phyloP scores from a whole-genome alignment of 2,888 invertebrate genomes.

The Papilio gigon region DNA sequence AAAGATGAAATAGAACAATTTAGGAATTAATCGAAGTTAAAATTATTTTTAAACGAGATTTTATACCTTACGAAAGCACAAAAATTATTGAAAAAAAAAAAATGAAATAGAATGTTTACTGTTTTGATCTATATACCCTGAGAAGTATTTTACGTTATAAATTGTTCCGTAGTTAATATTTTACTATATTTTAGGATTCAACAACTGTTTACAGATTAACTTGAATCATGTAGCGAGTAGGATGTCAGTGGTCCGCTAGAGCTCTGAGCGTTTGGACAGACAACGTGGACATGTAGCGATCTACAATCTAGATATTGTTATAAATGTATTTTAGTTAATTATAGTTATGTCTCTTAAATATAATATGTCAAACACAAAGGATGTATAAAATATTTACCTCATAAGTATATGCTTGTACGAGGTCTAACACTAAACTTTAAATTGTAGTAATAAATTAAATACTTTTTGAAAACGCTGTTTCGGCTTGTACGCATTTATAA shows the following conservation, averaged over 20 bases:
- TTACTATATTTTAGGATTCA: constrained; percentile 38
- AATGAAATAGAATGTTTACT: constrained; percentile 31
- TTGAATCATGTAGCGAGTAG: constrained; percentile 36
- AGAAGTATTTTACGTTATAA: constrained; percentile 39
- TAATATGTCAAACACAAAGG: constrained; percentile 30
- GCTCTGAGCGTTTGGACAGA: constrained; percentile 35
- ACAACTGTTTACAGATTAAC: constrained; percentile 36
- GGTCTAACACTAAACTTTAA: constrained; percentile 42
- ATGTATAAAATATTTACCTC: constrained; percentile 44
- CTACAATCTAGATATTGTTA: constrained; percentile 47
- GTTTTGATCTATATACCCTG: constrained; percentile 37
- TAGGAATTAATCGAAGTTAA: constrained; percentile 31
- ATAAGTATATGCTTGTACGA: constrained; percentile 44
- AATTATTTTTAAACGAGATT: constrained; percentile 38
- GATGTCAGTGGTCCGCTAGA: constrained; percentile 37
- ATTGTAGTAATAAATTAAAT: constrained; percentile 35
- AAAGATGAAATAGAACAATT: constrained; percentile 12
- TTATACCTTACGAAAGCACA: constrained; percentile 39
- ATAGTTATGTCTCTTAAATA: constrained; percentile 35
- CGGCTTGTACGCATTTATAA: constrained; percentile 44
- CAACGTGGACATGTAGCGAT: constrained; percentile 43
- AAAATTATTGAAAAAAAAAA: constrained; percentile 31
- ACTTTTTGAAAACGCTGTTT: constrained; percentile 40
- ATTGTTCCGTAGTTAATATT: constrained; percentile 39
- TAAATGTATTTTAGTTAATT: constrained; percentile 39